Base-by-base conservation (phyloP, 2,888 invertebrate species). In the Galeruca laticollis region DNA sequence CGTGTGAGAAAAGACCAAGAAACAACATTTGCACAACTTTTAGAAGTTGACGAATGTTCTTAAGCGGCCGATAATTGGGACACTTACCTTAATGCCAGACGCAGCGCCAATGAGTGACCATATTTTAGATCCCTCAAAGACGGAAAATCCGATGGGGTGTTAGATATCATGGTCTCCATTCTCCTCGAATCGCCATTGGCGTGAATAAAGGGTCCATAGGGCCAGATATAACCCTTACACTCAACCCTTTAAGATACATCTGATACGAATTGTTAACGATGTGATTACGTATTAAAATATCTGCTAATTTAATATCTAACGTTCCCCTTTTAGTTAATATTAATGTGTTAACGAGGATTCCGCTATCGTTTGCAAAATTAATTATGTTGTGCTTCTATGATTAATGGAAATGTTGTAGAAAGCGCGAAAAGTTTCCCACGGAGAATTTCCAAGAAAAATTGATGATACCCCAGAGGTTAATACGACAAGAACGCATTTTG, bases 201-300 rank as follows among this genome's bases (percentile, higher is more conserved):
- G 81, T 80, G 79, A 81, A 79, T 75, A 77, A 77, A 77, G 80
- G 82, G 80, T 78, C 77, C 78, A 80, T 78, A 78, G 10, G 69
- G 68, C 69, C 63, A 63, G 57, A 68, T 66, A 71, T 67, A 69
- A 70, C 74, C 72, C 70, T 72, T 68, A 51, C 52, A 33, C 18
- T 47, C 78, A 78, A 81, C 81, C 82, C 81, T 81, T 82, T 79
- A 59, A 82, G 81, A 82, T 81, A 79, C 78, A 79, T 78, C 79
- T 80, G 83, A 84, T 84, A 83, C 79, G 82, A 80, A 83, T 81
- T 82, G 83, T 82, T 84, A 84, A 84, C 82, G 82, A 82, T 76
- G 82, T 80, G 82, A 83, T 84, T 83, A 84, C 81, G 80, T 82
- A 82, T 81, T 83, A 83, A 83, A 83, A 83, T 82, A 83, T 79